Base-by-base conservation (phyloP, 2,113 vertebrate genomes). In the Indicator maculatus region DNA sequence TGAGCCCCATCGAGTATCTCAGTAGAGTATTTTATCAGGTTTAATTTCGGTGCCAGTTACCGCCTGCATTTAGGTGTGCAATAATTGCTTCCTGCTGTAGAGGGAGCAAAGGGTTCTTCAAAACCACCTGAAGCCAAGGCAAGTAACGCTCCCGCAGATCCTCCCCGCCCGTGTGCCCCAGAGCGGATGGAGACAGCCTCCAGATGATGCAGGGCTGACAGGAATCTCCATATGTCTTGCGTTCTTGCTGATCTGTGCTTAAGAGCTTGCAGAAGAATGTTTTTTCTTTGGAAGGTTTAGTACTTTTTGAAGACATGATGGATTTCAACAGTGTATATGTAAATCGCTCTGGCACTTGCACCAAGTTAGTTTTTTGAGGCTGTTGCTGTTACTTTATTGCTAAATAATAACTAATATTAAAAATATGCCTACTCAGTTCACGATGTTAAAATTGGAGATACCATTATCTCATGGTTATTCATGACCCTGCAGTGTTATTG, bases 61-160 rank as follows among this genome's bases (percentile, higher is more conserved):
- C 16, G 1, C 50, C 19, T 44, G 4, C 9, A 0, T 63, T 55
- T 5, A 3, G 31, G 33, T 44, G 31, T 92, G 70, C 53, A 82
- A 1, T 90, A 31, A 71, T 20, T 47, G 33, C 61, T 56, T 38
- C 36, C 21, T 55, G 0, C 69, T 38, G 21, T 5, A 71, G 89
- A 2, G 4, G 65, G 77, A 41, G 47, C 73, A 31, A 30, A 19
- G 30, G 66, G 65, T 21, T 77, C 60, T 65, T 59, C 41, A 8
- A 8, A 52, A 11, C 5, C 36, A 4, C 2, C 24, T 31, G 67
- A 21, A 53, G 75, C 8, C 17, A 5, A 27, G n/a, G 16, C 38
- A 16, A 24, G 31, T 44, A 6, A 8, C 50, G 18, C 13, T 8
- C 2, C 50, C 7, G 5, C 11, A 1, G 38, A 2, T 8, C 14